Percentiles rank a stretch among this genome's conserved stretches.
Conservation (phyloP, 2,113 vertebrate genomes). For the Nycticorax nycticorax region DNA sequence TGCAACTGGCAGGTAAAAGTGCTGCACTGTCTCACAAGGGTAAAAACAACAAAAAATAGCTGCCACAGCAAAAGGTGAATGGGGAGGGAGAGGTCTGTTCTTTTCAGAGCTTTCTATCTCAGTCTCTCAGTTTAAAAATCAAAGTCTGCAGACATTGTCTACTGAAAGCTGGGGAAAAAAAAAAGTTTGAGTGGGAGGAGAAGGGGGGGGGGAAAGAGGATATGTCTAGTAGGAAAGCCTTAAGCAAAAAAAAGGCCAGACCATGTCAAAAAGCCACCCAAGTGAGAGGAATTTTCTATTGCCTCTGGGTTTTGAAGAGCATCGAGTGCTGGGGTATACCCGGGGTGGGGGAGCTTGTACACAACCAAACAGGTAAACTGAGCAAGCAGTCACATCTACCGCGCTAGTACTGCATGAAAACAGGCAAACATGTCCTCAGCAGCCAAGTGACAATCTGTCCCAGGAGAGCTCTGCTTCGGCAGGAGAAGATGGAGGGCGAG, state of each 20-base stretch:
- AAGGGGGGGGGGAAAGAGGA: not conserved
- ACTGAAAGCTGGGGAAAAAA: slow-evolving; percentile 9
- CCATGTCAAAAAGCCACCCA: slow-evolving; percentile 32
- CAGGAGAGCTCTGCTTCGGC: not conserved
- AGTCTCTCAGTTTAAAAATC: slow-evolving; percentile 23
- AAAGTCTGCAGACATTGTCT: slow-evolving; percentile 24
- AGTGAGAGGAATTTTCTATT: slow-evolving; percentile 25
- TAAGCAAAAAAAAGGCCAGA: slow-evolving; percentile 30
- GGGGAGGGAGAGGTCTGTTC: slow-evolving; percentile 44
- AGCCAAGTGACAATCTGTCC: not conserved
- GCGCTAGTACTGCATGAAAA: accelerated
- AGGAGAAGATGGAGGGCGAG: not conserved
- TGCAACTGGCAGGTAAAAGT: slow-evolving; percentile 70
- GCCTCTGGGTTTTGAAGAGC: slow-evolving; percentile 25
- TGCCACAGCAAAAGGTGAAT: slow-evolving; percentile 60
- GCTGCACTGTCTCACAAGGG: slow-evolving; percentile 34
- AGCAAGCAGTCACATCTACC: not conserved
- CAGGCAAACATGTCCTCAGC: not conserved
- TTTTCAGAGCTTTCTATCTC: slow-evolving; percentile 48
- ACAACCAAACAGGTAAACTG: not conserved
- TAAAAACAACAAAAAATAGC: slow-evolving; percentile 47
- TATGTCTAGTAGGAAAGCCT: slow-evolving; percentile 3
- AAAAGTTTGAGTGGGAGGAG: not conserved
- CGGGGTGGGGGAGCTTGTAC: not conserved
- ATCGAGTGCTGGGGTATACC: not conserved